A percentile compares a stretch with the other conserved stretches of the same genome.
Evolutionary conservation across 2,888 invertebrate genomes (phyloP).

Genomic region (Cotesia congregata): DNA sequence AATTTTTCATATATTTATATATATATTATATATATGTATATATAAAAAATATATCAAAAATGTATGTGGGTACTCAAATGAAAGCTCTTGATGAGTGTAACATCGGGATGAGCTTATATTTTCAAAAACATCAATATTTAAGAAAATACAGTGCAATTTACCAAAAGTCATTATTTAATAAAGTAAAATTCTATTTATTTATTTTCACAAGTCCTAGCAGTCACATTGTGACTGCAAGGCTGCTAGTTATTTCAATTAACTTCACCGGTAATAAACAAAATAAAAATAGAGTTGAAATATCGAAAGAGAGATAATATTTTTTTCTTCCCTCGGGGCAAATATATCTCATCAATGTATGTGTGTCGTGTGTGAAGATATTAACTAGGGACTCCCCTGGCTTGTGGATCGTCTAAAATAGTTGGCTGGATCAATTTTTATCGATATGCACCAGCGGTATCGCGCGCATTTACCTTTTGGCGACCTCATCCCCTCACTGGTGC

Average conservation of each 20-base stretch:
- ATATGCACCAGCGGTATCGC: constrained; percentile 35
- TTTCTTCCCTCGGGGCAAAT: not conserved
- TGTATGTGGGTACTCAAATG: too few relatives aligned
- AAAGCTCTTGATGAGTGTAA: too few relatives aligned
- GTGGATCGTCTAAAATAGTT: not conserved
- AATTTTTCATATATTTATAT: too few relatives aligned
- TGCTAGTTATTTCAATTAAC: not conserved
- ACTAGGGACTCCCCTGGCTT: not conserved
- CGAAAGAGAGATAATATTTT: not conserved
- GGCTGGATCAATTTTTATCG: constrained; percentile 48
- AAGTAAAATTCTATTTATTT: too few relatives aligned
- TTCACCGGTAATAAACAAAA: not conserved
- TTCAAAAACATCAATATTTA: too few relatives aligned
- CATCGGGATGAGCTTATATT: too few relatives aligned
- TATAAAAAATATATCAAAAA: too few relatives aligned
- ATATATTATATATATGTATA: too few relatives aligned
- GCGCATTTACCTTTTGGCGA: constrained; percentile 38
- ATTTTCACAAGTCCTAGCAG: too few relatives aligned
- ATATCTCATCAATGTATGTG: not conserved
- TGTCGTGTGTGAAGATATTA: not conserved
- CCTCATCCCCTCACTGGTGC: constrained; percentile 24
- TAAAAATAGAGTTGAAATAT: not conserved
- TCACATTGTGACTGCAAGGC: too few relatives aligned
- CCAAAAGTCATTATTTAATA: too few relatives aligned
- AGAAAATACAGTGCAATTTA: too few relatives aligned